Percentiles rank a stretch among this genome's conserved stretches.
These are phyloP conservation scores for Heliconius nattereri DNA, from an alignment of 1,140 invertebrate species.

Conservation along the genomic window DNA sequence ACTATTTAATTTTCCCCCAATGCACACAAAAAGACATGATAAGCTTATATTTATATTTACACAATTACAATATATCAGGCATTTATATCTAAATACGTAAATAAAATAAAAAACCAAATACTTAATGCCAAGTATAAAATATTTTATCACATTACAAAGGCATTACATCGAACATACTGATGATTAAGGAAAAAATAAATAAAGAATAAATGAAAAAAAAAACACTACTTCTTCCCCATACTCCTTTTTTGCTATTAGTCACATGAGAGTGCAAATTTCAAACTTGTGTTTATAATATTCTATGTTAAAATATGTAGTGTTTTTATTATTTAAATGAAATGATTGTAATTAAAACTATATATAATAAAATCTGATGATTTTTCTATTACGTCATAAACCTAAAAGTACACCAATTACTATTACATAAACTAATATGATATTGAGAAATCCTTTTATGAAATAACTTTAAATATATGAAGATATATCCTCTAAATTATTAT, in stretches of 20 bases:
- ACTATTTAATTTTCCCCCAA: slow-evolving; percentile 36
- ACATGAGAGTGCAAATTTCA: slow-evolving; percentile 14
- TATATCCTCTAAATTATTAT: neutral
- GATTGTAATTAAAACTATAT: neutral
- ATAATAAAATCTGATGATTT: neutral
- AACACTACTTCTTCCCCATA: neutral
- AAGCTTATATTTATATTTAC: slow-evolving; percentile 30
- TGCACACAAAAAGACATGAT: slow-evolving; percentile 44
- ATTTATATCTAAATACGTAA: slow-evolving; percentile 27
- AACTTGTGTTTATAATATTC: slow-evolving; percentile 3
- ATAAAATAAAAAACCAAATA: neutral
- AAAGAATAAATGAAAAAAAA: neutral
- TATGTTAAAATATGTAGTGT: neutral
- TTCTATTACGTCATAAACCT: neutral
- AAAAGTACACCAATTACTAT: neutral
- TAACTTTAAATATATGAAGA: neutral
- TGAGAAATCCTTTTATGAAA: neutral
- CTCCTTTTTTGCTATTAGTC: neutral
- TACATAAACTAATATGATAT: neutral
- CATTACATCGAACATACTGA: slow-evolving; percentile 21
- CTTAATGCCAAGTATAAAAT: neutral
- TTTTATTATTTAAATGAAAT: neutral
- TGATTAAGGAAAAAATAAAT: too few species aligned
- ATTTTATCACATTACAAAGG: slow-evolving; percentile 23
- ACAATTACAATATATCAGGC: slow-evolving; percentile 36